Evolutionary conservation across 2,113 vertebrate species (phyloP).

Genomic region (Sinocyclocheilus maitianheensis): DNA sequence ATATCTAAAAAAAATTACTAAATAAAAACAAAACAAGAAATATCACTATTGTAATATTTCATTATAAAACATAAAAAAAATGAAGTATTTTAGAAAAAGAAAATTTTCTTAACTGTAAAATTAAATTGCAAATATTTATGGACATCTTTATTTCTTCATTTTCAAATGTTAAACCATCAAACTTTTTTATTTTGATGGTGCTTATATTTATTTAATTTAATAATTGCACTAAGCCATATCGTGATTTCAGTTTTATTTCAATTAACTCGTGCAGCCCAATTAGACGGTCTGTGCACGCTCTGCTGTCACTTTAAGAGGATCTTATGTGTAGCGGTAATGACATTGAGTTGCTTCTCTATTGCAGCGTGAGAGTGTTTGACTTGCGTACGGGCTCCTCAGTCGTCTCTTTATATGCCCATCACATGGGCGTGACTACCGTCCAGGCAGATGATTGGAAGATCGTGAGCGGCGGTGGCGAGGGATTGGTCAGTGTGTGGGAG

Average conservation of each 20-base stretch:
- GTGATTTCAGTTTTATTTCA: not conserved
- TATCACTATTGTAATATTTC: no score
- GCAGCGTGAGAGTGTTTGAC: constrained; percentile 88
- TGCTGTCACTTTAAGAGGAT: not conserved
- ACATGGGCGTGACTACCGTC: constrained; percentile 84
- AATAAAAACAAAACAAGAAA: no score
- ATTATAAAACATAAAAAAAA: no score
- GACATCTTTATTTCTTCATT: no score
- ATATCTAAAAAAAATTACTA: no score
- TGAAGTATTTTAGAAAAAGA: no score
- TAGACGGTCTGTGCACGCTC: not conserved
- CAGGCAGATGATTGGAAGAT: constrained; percentile 95
- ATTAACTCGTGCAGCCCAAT: not conserved
- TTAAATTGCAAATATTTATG: no score
- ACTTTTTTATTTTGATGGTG: not conserved
- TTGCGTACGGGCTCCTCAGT: constrained; percentile 71
- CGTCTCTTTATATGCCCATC: constrained; percentile 85
- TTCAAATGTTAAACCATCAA: no score
- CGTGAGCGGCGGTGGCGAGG: constrained; percentile 90
- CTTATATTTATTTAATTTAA: not conserved
- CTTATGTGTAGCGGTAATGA: constrained; percentile 41
- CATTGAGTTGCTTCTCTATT: not conserved
- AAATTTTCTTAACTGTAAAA: no score
- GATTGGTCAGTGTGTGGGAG: constrained; percentile 93
- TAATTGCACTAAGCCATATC: not conserved